Evolutionary conservation across 2,888 invertebrate genomes (phyloP), one percentile per base, ranked within the genome.

Genomic region (Machimus atricapillus): DNA sequence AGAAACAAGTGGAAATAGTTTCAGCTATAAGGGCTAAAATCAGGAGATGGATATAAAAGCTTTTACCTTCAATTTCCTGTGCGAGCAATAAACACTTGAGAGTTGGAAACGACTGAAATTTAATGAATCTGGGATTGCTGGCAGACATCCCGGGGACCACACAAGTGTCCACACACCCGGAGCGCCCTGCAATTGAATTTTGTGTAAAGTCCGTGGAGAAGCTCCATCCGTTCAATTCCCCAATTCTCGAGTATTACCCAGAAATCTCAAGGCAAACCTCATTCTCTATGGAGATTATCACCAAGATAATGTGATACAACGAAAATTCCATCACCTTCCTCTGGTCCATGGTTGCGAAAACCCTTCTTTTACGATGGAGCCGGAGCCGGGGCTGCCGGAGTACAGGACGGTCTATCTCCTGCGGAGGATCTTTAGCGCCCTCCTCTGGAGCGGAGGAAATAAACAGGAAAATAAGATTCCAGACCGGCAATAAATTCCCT

Each of bases 381-480:
- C 7, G 1, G 43, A 12, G 43, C 43, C 1, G 14, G 43, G 4
- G 14, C 14, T 46, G 14, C 66, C 12, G 12, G 40, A 40, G 40
- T 66, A 83, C 82, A 83, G 66, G 79, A 79, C 52, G 23, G 19
- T 74, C 43, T 85, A 85, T 85, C 85, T 85, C 74, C 46, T 43
- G 43, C 58, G 74, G 85, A 74, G 85, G 43, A 85, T 85, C 74
- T 85, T 74, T 37, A 52, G 85, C 46, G 85, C 74, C 74, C 85
- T 27, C 27, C 66, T 27, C 74, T n/a, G 34, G 46, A 74, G 74
- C 43, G 43, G 12, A 86, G 66, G 73, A 86, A 86, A 86, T 73
- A 66, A 79, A 86, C 79, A 77, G 52, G 34, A 79, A 86, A 86
- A 86, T 86, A 86, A 78, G 78, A 86, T 86, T 86, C 79, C 86